phyloP scores from a whole-genome alignment of 1,140 invertebrate genomes.

The Anastrepha ludens region DNA sequence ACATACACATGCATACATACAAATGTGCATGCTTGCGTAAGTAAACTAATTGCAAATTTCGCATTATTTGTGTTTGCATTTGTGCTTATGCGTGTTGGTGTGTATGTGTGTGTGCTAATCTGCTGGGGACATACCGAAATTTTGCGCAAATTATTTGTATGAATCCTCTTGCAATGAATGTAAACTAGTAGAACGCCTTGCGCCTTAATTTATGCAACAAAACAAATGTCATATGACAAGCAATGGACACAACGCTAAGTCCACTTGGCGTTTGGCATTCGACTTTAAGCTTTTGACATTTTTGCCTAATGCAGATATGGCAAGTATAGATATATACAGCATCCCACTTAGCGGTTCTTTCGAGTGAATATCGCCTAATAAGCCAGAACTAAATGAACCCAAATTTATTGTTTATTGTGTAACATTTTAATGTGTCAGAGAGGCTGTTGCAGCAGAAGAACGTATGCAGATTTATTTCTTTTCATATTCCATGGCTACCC shows the following conservation, averaged over 20 bases:
- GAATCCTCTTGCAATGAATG: slow-evolving; percentile 50
- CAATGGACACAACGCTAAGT: neutral
- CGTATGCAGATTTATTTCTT: too few species aligned
- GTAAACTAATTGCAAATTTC: slow-evolving; percentile 35
- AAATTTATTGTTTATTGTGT: too few species aligned
- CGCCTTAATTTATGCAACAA: slow-evolving; percentile 51
- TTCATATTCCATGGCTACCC: too few species aligned
- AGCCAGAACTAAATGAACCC: too few species aligned
- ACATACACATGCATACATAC: neutral
- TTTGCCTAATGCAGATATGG: too few species aligned
- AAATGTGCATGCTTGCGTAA: neutral
- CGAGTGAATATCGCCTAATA: too few species aligned
- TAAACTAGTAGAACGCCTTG: slow-evolving; percentile 48
- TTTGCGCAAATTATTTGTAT: slow-evolving; percentile 16
- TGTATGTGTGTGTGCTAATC: slow-evolving; percentile 20
- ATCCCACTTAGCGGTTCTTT: too few species aligned
- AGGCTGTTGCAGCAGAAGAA: too few species aligned
- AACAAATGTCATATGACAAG: slow-evolving; percentile 25
- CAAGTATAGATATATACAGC: too few species aligned
- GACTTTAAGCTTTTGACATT: neutral
- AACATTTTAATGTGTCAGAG: too few species aligned
- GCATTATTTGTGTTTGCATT: slow-evolving; percentile 36
- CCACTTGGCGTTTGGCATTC: neutral
- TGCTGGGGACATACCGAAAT: neutral
- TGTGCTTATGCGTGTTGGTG: neutral